Evolutionary conservation across 2,888 invertebrate genomes (phyloP).

Genomic region (Leptinotarsa rubiginosa): DNA sequence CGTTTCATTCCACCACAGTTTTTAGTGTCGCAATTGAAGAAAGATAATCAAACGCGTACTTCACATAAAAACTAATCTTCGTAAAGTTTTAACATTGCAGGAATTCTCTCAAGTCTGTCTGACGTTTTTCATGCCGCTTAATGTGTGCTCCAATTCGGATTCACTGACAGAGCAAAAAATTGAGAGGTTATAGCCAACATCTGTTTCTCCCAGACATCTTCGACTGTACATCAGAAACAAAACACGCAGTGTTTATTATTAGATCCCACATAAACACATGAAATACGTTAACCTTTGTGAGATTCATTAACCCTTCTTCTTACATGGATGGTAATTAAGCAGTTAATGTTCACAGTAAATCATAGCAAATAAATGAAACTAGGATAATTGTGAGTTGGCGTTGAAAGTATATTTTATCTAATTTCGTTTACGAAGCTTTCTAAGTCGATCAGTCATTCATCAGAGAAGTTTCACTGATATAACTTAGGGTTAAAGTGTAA

Average conservation of each 20-base stretch:
- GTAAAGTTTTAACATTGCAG: background rate
- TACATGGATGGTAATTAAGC: background rate
- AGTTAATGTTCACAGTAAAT: background rate
- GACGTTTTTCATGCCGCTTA: background rate
- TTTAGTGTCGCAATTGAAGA: too few species aligned
- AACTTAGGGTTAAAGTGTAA: background rate
- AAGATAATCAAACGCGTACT: too few species aligned
- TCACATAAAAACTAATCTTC: background rate
- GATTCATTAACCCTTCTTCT: constrained; percentile 18
- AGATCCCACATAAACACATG: constrained; percentile 14
- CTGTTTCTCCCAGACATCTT: background rate
- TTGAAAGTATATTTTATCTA: background rate
- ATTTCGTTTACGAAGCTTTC: background rate
- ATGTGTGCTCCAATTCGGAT: constrained; percentile 4
- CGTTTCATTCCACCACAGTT: too few species aligned
- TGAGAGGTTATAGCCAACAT: background rate
- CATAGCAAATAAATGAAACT: background rate
- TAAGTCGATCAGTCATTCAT: background rate
- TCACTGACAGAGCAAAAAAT: constrained; percentile 14
- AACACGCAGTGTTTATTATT: constrained; percentile 11
- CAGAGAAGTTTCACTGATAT: background rate
- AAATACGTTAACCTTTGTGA: constrained; percentile 10
- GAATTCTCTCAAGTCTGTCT: background rate
- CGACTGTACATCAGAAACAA: background rate
- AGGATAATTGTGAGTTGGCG: background rate